Percentiles rank a stretch among this genome's conserved stretches.
These are phyloP conservation scores for Madoqua kirkii DNA, from an alignment of 2,113 vertebrate species.

Conservation along the genomic window DNA sequence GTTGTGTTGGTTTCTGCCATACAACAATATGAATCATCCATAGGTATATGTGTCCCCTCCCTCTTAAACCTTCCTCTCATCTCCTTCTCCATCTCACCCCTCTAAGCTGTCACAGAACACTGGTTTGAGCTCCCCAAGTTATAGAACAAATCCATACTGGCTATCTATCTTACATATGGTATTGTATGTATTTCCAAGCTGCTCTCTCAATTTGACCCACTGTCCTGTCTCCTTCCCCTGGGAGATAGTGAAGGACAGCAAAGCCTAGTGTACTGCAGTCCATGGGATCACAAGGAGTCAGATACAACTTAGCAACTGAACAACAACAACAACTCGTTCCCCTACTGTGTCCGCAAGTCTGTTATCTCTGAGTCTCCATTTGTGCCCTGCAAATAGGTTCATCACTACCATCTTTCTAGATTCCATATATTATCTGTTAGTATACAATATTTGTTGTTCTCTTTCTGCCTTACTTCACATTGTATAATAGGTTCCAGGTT, in stretches of 20 bases:
- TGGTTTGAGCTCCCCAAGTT: not conserved
- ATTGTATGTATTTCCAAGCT: not conserved
- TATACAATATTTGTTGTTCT: not conserved
- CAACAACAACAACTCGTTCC: not conserved
- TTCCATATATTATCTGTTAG: not conserved
- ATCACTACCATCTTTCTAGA: not conserved
- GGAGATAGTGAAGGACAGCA: not conserved
- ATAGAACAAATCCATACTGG: not conserved
- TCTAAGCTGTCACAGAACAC: not conserved
- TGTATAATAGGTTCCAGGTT: not conserved
- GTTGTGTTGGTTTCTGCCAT: not conserved
- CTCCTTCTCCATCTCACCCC: no score
- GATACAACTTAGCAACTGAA: not conserved
- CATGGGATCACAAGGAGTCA: not conserved
- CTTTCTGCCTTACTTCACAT: not conserved
- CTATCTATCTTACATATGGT: not conserved
- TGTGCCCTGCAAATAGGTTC: not conserved
- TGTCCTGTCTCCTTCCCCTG: not conserved
- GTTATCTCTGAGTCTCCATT: not conserved
- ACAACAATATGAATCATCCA: not conserved
- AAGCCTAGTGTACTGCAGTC: not conserved
- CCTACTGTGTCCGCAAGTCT: not conserved
- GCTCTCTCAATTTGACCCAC: not conserved
- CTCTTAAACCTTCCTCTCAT: not conserved
- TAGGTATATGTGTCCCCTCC: not conserved